Percentiles rank a stretch among this genome's conserved stretches.
Conservation (phyloP, 2,888 invertebrate genomes). For the Choreutis nemorana region DNA sequence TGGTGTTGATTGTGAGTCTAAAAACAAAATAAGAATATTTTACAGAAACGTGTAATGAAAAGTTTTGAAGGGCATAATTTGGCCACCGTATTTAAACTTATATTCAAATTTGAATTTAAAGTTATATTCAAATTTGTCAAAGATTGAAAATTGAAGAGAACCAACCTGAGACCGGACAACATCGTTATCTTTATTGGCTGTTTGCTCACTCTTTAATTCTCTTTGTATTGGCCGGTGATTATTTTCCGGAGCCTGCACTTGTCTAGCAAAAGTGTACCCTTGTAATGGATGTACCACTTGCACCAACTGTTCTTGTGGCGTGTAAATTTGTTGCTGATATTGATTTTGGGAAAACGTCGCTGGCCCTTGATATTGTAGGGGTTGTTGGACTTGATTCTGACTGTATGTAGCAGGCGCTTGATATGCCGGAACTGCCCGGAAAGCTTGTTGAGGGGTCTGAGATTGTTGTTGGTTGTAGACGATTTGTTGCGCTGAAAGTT, state of each 20-base stretch:
- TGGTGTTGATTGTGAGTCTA: constrained; percentile 29
- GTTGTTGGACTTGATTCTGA: constrained; percentile 7
- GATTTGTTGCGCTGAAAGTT: constrained; percentile 15
- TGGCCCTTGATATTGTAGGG: constrained; percentile 9
- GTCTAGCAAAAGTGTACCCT: constrained; percentile 9
- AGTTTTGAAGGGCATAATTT: too few relatives aligned
- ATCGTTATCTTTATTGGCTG: too few relatives aligned
- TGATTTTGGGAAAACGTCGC: too few relatives aligned
- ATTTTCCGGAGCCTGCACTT: constrained; percentile 10
- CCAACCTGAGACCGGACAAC: too few relatives aligned
- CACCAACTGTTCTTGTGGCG: constrained; percentile 11
- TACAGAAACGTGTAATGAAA: too few relatives aligned
- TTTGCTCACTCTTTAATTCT: constrained; percentile 14
- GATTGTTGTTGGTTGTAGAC: constrained; percentile 7
- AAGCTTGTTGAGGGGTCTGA: constrained; percentile 8
- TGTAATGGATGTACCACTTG: constrained; percentile 12
- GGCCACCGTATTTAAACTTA: too few relatives aligned
- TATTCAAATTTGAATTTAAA: too few relatives aligned
- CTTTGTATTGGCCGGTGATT: constrained; percentile 12
- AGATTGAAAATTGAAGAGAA: too few relatives aligned
- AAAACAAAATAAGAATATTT: constrained; percentile 13
- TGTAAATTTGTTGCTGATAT: constrained; percentile 10
- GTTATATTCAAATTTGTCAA: too few relatives aligned
- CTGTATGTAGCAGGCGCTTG: constrained; percentile 6
- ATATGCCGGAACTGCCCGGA: constrained; percentile 6